Conservation (phyloP, 2,113 vertebrate species). For the Cercopithecus mona region DNA sequence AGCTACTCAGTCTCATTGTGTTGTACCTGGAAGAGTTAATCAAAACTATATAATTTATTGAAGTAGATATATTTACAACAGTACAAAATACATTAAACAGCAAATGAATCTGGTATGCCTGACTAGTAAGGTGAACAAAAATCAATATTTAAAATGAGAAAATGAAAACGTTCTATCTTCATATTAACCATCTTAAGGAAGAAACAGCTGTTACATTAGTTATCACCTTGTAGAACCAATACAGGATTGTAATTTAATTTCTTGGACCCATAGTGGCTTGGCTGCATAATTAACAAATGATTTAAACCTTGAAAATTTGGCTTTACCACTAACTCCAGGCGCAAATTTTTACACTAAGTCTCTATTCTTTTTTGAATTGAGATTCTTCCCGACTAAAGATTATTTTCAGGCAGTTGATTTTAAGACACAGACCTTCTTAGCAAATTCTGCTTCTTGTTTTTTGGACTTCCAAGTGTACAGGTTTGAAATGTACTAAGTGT, state of each 20-base stretch:
- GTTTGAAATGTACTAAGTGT: neutral
- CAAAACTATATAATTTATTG: constrained; percentile 54
- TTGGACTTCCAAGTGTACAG: neutral
- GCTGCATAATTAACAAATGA: constrained; percentile 19
- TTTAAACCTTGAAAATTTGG: constrained; percentile 67
- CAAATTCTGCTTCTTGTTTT: constrained; percentile 24
- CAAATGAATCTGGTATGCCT: constrained; percentile 49
- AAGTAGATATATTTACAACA: constrained; percentile 52
- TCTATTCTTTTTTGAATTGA: constrained; percentile 60
- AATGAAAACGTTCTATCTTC: constrained; percentile 69
- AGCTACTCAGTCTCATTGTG: constrained; percentile 36
- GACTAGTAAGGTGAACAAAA: constrained; percentile 62
- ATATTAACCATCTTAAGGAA: constrained; percentile 63
- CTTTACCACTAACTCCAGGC: constrained; percentile 61
- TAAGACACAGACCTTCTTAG: neutral
- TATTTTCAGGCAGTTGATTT: constrained; percentile 47
- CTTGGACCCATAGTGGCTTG: constrained; percentile 69
- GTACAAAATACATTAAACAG: constrained; percentile 53
- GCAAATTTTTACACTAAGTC: constrained; percentile 65
- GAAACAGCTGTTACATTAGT: constrained; percentile 74
- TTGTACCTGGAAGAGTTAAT: constrained; percentile 67
- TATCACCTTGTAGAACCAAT: constrained; percentile 62
- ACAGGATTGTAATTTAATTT: constrained; percentile 74
- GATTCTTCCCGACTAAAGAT: constrained; percentile 51
- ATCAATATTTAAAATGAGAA: constrained; percentile 71